Evolutionary conservation across 2,113 vertebrate genomes (phyloP).

Genomic region (Oncorhynchus nerka): DNA sequence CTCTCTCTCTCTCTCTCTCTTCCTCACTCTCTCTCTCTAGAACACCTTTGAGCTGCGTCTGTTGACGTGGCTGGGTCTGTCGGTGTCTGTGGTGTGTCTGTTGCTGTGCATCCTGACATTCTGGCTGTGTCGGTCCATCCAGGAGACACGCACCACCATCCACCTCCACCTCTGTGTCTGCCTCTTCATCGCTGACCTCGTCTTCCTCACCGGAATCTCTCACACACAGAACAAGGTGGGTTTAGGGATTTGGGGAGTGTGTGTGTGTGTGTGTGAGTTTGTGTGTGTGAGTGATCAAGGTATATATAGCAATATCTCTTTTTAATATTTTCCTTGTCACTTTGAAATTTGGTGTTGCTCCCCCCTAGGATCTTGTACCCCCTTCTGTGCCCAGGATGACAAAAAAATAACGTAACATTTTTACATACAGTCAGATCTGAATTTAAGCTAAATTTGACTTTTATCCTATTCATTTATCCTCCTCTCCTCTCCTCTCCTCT

Average conservation of each 20-base stretch:
- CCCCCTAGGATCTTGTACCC: no score
- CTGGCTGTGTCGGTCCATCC: slow-evolving; percentile 79
- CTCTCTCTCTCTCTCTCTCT: rapidly evolving
- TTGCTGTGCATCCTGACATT: slow-evolving; percentile 82
- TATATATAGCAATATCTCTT: neutral
- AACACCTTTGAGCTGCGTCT: slow-evolving; percentile 66
- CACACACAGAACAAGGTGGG: slow-evolving; percentile 56
- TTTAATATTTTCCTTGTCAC: no score
- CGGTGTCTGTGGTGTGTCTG: slow-evolving; percentile 79
- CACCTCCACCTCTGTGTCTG: slow-evolving; percentile 85
- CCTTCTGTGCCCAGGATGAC: no score
- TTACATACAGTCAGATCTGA: no score
- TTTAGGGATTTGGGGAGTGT: slow-evolving; percentile 6
- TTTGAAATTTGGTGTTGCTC: no score
- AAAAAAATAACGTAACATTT: no score
- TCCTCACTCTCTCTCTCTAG: slow-evolving; percentile 41
- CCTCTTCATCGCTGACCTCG: slow-evolving; percentile 79
- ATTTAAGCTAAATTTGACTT: rapidly evolving
- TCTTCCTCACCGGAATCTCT: slow-evolving; percentile 80
- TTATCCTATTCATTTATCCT: no score
- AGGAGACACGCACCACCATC: slow-evolving; percentile 84
- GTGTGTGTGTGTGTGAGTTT: no score
- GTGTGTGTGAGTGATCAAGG: no score
- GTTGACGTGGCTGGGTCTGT: slow-evolving; percentile 78
- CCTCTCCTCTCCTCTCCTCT: rapidly evolving